phyloP scores from a whole-genome alignment of 2,888 invertebrate genomes.

The Scaptomyza tumidula region DNA sequence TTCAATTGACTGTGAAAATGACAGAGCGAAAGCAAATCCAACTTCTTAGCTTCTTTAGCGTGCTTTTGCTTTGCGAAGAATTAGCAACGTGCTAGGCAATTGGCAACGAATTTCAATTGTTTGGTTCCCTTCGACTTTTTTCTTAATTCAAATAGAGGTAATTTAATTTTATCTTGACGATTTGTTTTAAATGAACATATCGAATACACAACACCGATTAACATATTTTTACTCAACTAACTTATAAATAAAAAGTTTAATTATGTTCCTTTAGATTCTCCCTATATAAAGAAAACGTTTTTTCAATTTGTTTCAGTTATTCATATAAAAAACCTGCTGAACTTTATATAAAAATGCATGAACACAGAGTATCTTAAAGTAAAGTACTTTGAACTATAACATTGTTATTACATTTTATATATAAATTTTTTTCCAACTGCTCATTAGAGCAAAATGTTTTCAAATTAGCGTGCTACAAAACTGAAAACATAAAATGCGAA shows the following conservation, averaged over 20 bases:
- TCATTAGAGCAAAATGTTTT: constrained; percentile 43
- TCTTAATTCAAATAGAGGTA: neutral
- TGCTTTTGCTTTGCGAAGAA: constrained; percentile 12
- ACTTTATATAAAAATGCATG: no score
- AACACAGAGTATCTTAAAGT: neutral
- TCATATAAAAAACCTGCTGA: no score
- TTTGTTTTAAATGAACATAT: no score
- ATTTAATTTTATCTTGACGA: no score
- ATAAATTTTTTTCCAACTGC: neutral
- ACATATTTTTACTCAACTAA: no score
- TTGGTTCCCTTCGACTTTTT: neutral
- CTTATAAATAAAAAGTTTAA: no score
- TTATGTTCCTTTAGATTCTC: no score
- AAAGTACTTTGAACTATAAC: neutral
- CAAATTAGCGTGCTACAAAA: constrained; percentile 41
- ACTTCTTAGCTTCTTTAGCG: constrained; percentile 1
- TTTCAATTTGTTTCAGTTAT: no score
- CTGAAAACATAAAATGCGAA: neutral
- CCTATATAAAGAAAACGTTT: no score
- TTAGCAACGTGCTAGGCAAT: constrained; percentile 25
- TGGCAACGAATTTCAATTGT: constrained; percentile 56
- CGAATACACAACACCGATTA: no score
- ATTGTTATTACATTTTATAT: neutral
- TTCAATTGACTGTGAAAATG: constrained; percentile 69
- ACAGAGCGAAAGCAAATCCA: constrained; percentile 14